Evolutionary conservation across 2,888 invertebrate genomes (phyloP).

Genomic region (Phorcus lineatus): DNA sequence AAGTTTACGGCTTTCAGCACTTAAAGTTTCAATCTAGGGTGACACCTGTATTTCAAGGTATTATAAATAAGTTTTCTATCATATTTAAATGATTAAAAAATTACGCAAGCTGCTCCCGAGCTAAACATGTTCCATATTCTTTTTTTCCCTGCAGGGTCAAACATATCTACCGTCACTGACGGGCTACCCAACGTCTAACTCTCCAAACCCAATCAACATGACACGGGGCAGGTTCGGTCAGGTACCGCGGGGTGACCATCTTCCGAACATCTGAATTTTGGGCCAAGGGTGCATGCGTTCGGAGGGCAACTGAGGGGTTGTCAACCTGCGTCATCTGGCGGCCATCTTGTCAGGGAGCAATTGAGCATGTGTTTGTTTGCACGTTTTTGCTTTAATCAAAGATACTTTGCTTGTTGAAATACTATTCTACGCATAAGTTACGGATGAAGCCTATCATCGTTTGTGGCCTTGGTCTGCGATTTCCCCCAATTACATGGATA

Average conservation of each 20-base stretch:
- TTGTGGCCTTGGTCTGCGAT: neutral
- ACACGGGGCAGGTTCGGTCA: constrained; percentile 39
- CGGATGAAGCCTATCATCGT: neutral
- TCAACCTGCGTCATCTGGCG: constrained; percentile 53
- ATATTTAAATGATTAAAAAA: no score
- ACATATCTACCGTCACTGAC: constrained; percentile 1
- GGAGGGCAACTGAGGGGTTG: constrained; percentile 56
- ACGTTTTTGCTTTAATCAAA: neutral
- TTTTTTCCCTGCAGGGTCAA: neutral
- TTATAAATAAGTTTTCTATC: no score
- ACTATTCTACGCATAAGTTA: neutral
- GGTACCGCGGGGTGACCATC: constrained; percentile 45
- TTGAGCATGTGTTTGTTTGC: constrained; percentile 41
- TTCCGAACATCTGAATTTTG: constrained; percentile 72
- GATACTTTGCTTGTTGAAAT: neutral
- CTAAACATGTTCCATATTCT: no score
- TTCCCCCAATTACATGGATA: neutral
- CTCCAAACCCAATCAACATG: constrained; percentile 18
- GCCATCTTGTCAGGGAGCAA: constrained; percentile 61
- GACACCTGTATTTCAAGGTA: no score
- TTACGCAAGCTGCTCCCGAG: no score
- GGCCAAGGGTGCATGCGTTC: constrained; percentile 72
- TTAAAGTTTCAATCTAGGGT: no score
- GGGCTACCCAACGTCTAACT: neutral
- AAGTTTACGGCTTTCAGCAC: no score